Percentiles rank a stretch among this genome's conserved stretches.
phyloP scores from a whole-genome alignment of 2,797 vertebrate genomes.

The Holocentrus rufus region DNA sequence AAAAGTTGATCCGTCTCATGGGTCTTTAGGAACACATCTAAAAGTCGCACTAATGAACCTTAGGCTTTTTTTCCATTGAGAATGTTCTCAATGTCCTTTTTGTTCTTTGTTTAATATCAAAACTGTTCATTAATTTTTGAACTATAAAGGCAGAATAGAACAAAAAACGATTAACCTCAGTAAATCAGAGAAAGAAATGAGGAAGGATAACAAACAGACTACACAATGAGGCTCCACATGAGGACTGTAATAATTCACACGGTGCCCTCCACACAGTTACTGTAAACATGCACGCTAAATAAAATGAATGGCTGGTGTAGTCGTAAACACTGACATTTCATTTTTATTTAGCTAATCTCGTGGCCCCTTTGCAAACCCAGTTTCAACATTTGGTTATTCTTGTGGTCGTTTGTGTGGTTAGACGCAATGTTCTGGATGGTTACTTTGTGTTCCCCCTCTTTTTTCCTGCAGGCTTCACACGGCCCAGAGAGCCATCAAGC shows the following conservation, averaged over 20 bases:
- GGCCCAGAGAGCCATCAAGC: slow-evolving; percentile 98
- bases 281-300: slow-evolving; percentile 49
- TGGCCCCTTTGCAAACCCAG: slow-evolving; percentile 15
- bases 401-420: slow-evolving; percentile 34
- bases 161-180: slow-evolving; percentile 28
- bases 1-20: slow-evolving; percentile 23
- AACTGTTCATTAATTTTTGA: slow-evolving; percentile 35
- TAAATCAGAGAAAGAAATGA: slow-evolving; percentile 45
- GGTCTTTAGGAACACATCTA: slow-evolving; percentile 9
- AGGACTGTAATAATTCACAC: slow-evolving; percentile 40
- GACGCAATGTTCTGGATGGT: slow-evolving; percentile 36
- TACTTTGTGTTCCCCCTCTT: slow-evolving; percentile 40
- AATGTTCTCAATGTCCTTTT: slow-evolving; percentile 47
- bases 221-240: slow-evolving; percentile 53
- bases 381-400: slow-evolving; percentile 33
- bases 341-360: slow-evolving; percentile 39
- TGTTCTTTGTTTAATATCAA: slow-evolving; percentile 44
- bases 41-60: slow-evolving; percentile 17
- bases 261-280: slow-evolving; percentile 35
- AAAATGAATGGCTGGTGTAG: slow-evolving; percentile 38
- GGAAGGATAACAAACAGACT: slow-evolving; percentile 37
- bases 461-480: slow-evolving; percentile 89
- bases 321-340: slow-evolving; percentile 23
- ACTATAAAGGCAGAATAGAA: slow-evolving; percentile 30
- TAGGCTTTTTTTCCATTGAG: slow-evolving; percentile 13